phyloP scores from a whole-genome alignment of 2,888 invertebrate species.

The Macrosoma leucophasiata region DNA sequence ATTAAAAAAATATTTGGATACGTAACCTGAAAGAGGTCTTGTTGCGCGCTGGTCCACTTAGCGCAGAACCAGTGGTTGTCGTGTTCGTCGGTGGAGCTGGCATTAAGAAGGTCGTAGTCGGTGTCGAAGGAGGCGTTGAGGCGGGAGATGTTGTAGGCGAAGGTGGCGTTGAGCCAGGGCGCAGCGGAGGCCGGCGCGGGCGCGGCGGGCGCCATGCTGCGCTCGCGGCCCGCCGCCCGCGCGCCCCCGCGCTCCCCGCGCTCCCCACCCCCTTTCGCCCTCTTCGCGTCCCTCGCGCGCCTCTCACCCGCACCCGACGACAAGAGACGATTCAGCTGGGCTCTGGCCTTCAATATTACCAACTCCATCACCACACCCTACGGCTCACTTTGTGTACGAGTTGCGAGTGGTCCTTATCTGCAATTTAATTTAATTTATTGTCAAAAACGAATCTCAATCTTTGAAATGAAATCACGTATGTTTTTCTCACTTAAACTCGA shows the following conservation, averaged over 20 bases:
- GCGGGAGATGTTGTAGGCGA: constrained; percentile 69
- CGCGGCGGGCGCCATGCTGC: constrained; percentile 66
- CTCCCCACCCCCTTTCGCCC: constrained; percentile 35
- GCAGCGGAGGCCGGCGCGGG: constrained; percentile 54
- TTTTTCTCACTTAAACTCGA: too few species aligned
- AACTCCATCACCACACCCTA: constrained; percentile 74
- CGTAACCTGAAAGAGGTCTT: constrained; percentile 82
- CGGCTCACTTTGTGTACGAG: constrained; percentile 40
- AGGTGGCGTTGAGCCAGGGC: constrained; percentile 74
- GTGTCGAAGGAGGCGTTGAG: constrained; percentile 72
- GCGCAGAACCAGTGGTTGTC: constrained; percentile 77
- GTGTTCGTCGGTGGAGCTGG: constrained; percentile 60
- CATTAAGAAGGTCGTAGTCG: constrained; percentile 68
- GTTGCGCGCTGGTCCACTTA: constrained; percentile 88
- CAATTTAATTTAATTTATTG: constrained; percentile 19
- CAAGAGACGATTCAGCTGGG: constrained; percentile 77
- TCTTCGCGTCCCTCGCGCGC: constrained; percentile 39
- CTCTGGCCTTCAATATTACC: constrained; percentile 77
- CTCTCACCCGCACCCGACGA: constrained; percentile 58
- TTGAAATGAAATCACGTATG: too few species aligned
- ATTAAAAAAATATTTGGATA: neutral
- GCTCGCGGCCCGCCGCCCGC: constrained; percentile 51
- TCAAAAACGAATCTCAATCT: too few species aligned
- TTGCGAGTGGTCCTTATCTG: constrained; percentile 42
- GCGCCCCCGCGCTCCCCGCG: constrained; percentile 44